Percentiles rank a stretch among this genome's conserved stretches.
phyloP scores from a whole-genome alignment of 1,140 invertebrate genomes.

The Drosophila pallidifrons region DNA sequence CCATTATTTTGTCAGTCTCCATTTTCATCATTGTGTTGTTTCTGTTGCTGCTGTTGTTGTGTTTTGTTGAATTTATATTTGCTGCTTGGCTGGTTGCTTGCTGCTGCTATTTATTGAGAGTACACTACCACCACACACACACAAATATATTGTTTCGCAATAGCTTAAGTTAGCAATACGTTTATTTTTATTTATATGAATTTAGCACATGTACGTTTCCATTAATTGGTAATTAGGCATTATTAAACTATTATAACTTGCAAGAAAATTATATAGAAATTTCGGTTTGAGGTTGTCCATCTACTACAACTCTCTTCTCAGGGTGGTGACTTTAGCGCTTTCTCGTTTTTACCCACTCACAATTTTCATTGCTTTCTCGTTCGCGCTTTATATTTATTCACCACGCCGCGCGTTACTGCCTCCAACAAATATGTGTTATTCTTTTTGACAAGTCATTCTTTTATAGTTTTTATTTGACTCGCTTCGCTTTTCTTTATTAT shows the following conservation, averaged over 20 bases:
- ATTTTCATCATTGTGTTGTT: conserved; percentile 85
- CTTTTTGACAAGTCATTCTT: conserved; percentile 57
- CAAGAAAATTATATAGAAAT: conserved; percentile 37
- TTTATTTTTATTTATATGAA: conserved; percentile 4
- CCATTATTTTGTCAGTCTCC: conserved; percentile 86
- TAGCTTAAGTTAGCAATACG: conserved; percentile 33
- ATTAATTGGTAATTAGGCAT: conserved; percentile 33
- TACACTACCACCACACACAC: conserved; percentile 45
- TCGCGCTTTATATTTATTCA: conserved; percentile 53
- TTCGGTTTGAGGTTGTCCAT: conserved; percentile 46
- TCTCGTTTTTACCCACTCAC: conserved; percentile 54
- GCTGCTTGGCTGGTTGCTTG: conserved; percentile 45
- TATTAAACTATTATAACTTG: conserved; percentile 28
- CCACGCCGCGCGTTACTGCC: conserved; percentile 51
- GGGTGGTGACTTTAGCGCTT: conserved; percentile 57
- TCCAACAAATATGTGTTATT: conserved; percentile 51
- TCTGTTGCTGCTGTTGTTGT: conserved; percentile 68
- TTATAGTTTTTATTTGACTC: conserved; percentile 41
- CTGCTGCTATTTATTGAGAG: conserved; percentile 16
- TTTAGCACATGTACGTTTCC: conserved; percentile 29
- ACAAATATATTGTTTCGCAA: conserved; percentile 40
- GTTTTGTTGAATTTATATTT: conserved; percentile 64
- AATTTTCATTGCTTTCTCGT: conserved; percentile 55
- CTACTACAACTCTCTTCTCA: conserved; percentile 47
- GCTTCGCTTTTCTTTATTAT: not conserved